Evolutionary conservation across 2,797 vertebrate species (phyloP).

Genomic region (Xenopus petersii): DNA sequence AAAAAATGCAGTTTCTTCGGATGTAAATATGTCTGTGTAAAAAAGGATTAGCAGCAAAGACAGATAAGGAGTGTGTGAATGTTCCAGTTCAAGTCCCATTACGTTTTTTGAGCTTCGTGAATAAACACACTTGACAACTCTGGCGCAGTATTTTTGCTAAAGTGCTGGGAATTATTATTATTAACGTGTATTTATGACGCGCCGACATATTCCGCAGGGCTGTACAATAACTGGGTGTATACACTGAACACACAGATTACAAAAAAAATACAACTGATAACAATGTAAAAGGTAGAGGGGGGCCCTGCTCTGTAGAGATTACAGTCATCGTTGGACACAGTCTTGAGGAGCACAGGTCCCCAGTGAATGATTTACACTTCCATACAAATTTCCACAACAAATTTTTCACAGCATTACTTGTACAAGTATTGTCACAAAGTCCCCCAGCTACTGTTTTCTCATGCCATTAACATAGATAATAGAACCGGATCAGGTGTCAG

Average conservation of each 20-base stretch:
- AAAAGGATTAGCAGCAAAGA: slow-evolving; percentile 9
- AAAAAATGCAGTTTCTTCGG: background rate
- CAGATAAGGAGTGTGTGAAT: slow-evolving; percentile 29
- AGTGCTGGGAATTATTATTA: too few relatives aligned
- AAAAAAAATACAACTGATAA: too few relatives aligned
- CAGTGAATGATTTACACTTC: too few relatives aligned
- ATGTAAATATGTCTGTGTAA: slow-evolving; percentile 18
- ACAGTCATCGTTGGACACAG: too few relatives aligned
- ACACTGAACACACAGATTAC: too few relatives aligned
- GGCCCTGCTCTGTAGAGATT: too few relatives aligned
- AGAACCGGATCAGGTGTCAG: slow-evolving; percentile 35
- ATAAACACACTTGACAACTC: slow-evolving; percentile 32
- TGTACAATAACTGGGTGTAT: background rate
- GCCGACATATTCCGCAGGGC: too few relatives aligned
- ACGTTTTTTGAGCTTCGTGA: slow-evolving; percentile 7
- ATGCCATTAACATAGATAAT: slow-evolving; percentile 45
- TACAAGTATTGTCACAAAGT: slow-evolving; percentile 35
- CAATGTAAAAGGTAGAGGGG: background rate
- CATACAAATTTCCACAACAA: slow-evolving; percentile 39
- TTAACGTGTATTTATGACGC: too few relatives aligned
- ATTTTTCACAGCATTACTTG: slow-evolving; percentile 33
- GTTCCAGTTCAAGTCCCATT: background rate
- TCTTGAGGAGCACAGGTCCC: too few relatives aligned
- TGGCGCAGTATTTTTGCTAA: slow-evolving; percentile 17
- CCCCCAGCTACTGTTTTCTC: slow-evolving; percentile 43